phyloP scores from a whole-genome alignment of 2,888 invertebrate species.

The Sinelater perroti region DNA sequence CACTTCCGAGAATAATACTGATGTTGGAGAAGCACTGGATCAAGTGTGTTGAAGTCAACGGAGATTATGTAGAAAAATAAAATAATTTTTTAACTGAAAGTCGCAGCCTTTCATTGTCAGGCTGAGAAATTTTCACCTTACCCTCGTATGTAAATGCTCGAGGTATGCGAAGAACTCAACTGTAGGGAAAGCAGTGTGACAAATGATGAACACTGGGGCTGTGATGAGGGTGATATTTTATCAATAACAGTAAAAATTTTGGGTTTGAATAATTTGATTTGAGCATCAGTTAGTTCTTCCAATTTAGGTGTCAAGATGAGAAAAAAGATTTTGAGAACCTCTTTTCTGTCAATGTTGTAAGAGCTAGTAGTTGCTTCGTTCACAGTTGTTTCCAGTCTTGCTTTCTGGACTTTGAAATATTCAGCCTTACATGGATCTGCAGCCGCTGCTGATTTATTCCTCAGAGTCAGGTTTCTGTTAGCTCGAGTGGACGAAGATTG shows the following conservation, averaged over 20 bases:
- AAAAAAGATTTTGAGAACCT: slow-evolving; percentile 39
- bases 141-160: too few species aligned
- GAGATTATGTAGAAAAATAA: too few species aligned
- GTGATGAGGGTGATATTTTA: slow-evolving; percentile 21
- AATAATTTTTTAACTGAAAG: too few species aligned
- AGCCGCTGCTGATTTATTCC: slow-evolving; percentile 34
- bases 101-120: too few species aligned
- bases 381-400: slow-evolving; percentile 16
- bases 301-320: slow-evolving; percentile 41
- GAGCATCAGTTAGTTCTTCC: slow-evolving; percentile 40
- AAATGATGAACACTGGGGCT: too few species aligned
- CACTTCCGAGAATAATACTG: too few species aligned
- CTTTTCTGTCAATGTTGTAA: slow-evolving; percentile 9
- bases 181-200: too few species aligned
- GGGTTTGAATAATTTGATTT: slow-evolving; percentile 42
- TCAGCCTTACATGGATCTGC: slow-evolving; percentile 38
- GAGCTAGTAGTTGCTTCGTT: slow-evolving; percentile 6
- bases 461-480: slow-evolving; percentile 30
- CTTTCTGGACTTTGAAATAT: slow-evolving; percentile 38
- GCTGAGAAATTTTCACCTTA: too few species aligned
- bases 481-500: slow-evolving; percentile 25
- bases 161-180: too few species aligned
- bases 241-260: slow-evolving; percentile 33
- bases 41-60: too few species aligned
- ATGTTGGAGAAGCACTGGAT: too few species aligned